A percentile compares a stretch with the other conserved stretches of the same genome.
These are phyloP conservation scores for Antennarius maculatus DNA, from an alignment of 2,797 vertebrate genomes.

Conservation along the genomic window DNA sequence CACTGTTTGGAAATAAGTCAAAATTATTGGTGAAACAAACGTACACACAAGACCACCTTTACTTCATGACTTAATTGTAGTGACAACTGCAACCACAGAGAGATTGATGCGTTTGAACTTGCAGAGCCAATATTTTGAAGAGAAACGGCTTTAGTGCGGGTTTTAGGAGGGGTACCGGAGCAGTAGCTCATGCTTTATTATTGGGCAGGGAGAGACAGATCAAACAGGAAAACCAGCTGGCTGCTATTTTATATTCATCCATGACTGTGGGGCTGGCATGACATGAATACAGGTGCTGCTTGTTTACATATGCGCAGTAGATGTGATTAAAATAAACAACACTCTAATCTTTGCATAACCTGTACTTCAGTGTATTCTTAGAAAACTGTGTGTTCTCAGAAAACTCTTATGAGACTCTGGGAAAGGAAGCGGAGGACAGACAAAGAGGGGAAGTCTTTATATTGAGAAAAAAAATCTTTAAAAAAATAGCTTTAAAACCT, in stretches of 20 bases:
- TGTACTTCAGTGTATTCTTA: conserved; percentile 31
- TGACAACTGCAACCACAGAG: conserved; percentile 14
- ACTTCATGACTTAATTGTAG: conserved; percentile 31
- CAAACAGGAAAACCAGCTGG: conserved; percentile 75
- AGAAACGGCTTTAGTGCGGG: conserved; percentile 50
- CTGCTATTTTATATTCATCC: conserved; percentile 75
- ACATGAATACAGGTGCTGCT: conserved; percentile 72
- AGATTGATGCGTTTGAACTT: conserved; percentile 36
- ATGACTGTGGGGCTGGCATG: conserved; percentile 60
- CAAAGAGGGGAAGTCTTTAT: conserved; percentile 11
- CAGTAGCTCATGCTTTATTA: conserved; percentile 65
- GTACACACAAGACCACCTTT: conserved; percentile 16
- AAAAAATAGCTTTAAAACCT: conserved; percentile 10
- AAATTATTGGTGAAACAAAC: not conserved
- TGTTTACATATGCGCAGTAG: conserved; percentile 71
- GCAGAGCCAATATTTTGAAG: conserved; percentile 33
- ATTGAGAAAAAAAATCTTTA: conserved; percentile 16
- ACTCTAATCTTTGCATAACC: conserved; percentile 62
- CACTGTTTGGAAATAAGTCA: conserved; percentile 73
- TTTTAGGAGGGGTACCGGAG: conserved; percentile 49
- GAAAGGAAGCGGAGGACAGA: conserved; percentile 16
- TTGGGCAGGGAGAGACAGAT: conserved; percentile 68
- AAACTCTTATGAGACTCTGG: conserved; percentile 10
- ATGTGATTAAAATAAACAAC: conserved; percentile 71
- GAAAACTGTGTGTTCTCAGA: not conserved